Base-by-base conservation (phyloP, 2,888 invertebrate species). In the Dryococelus australis region DNA sequence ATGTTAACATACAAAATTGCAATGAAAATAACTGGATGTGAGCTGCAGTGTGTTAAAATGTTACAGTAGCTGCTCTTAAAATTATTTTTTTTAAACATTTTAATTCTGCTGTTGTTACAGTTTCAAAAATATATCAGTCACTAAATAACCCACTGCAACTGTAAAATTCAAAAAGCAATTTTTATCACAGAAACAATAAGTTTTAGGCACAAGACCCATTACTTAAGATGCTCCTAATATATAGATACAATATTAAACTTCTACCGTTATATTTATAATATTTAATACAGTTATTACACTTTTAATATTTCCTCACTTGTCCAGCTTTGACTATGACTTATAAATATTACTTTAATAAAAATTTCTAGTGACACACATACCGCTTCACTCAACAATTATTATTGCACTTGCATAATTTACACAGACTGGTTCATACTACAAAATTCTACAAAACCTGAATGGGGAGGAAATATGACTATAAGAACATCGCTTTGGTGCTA, bases 251-350 rank as follows among this genome's bases (percentile, higher is more conserved):
- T 65, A 65, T 65, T 65, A 65, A 8, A 65, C 16, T n/a, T 65
- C 20, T n/a, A 65, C 16, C 10, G 24, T n/a, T 3, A n/a, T 51
- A 51, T 5, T 65, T 65, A 65, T 20, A 65, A 65, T 65, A 65
- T 65, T 65, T n/a, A 65, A 65, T 65, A 35, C 16, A 65, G 2
- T 20, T 16, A 65, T 65, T 65, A 35, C 35, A 35, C 35, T 35
- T 35, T 35, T 35, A 35, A 35, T 35, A n/a, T n/a, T 65, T n/a
- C 10, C 8, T 65, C n/a, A 65, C 4, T 65, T 65, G 24, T n/a
- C 65, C 65, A 65, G n/a, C 65, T 65, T 65, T 65, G 65, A 24
- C 65, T 65, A 65, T 65, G 65, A 65, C 65, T 65, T 65, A 65
- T 8, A 65, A 65, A n/a, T n/a, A 8, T 65, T n/a, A 65, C 0